Conservation (phyloP, 2,888 invertebrate genomes). For the Chromoteleia sp. region DNA sequence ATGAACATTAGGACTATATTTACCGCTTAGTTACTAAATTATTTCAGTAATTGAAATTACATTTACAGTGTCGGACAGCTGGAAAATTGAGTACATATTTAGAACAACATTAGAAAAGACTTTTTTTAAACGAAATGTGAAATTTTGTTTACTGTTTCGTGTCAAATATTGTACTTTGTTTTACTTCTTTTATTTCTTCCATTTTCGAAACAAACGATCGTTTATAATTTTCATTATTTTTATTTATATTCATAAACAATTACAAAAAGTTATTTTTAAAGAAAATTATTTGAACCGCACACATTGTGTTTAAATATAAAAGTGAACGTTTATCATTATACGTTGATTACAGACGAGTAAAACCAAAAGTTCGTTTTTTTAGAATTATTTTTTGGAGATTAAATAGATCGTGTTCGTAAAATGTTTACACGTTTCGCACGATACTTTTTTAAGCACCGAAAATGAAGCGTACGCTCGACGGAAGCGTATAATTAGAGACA, state of each 20-base stretch:
- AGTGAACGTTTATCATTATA: too few relatives aligned
- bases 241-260: too few relatives aligned
- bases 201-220: too few relatives aligned
- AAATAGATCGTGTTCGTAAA: neutral
- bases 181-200: too few relatives aligned
- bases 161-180: too few relatives aligned
- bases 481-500: slow-evolving; percentile 58
- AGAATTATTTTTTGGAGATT: neutral
- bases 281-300: too few relatives aligned
- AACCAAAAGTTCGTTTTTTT: too few relatives aligned
- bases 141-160: too few relatives aligned
- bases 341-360: too few relatives aligned
- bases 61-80: neutral
- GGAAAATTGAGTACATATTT: neutral
- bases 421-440: slow-evolving; percentile 6
- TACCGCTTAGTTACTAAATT: slow-evolving; percentile 11
- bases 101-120: neutral
- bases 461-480: slow-evolving; percentile 39
- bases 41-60: slow-evolving; percentile 12
- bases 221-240: too few relatives aligned
- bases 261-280: too few relatives aligned
- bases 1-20: slow-evolving; percentile 14
- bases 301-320: too few relatives aligned
- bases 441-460: slow-evolving; percentile 40
- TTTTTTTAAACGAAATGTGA: neutral